phyloP scores from a whole-genome alignment of 2,113 vertebrate genomes.

The Seriola aureovittata region DNA sequence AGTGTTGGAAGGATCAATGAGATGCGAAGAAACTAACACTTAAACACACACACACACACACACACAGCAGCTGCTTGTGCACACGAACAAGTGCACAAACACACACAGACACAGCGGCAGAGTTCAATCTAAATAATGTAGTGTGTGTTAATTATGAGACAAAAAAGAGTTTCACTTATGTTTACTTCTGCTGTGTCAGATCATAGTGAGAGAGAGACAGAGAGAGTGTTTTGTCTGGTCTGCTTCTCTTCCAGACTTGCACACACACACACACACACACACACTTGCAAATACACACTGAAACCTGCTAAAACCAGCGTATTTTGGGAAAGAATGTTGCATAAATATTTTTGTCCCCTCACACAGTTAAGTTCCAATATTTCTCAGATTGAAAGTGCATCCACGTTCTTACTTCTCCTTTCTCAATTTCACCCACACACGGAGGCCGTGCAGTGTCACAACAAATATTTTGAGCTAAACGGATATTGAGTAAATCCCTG shows the following conservation, averaged over 20 bases:
- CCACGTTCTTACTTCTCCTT: slow-evolving; percentile 60
- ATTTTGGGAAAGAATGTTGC: background rate
- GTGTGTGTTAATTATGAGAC: background rate
- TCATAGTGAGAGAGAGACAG: background rate
- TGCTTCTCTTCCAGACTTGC: background rate
- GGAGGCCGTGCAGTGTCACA: slow-evolving; percentile 57
- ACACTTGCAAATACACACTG: background rate
- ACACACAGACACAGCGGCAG: background rate
- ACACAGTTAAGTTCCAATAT: background rate
- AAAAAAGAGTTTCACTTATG: slow-evolving; percentile 31
- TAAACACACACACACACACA: background rate
- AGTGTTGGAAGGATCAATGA: background rate
- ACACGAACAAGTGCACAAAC: background rate
- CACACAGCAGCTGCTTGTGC: background rate
- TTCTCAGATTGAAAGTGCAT: slow-evolving; percentile 50
- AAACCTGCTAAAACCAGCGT: background rate
- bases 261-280: too few relatives aligned
- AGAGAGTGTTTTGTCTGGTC: background rate
- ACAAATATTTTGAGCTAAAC: slow-evolving; percentile 53
- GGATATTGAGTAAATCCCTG: slow-evolving; percentile 78
- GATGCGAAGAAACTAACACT: background rate
- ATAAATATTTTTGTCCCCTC: background rate
- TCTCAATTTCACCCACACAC: slow-evolving; percentile 35
- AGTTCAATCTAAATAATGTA: background rate
- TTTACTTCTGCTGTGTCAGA: background rate